Base-by-base conservation (phyloP, 2,888 invertebrate genomes). In the Scaptodrosophila latifasciaeformis region DNA sequence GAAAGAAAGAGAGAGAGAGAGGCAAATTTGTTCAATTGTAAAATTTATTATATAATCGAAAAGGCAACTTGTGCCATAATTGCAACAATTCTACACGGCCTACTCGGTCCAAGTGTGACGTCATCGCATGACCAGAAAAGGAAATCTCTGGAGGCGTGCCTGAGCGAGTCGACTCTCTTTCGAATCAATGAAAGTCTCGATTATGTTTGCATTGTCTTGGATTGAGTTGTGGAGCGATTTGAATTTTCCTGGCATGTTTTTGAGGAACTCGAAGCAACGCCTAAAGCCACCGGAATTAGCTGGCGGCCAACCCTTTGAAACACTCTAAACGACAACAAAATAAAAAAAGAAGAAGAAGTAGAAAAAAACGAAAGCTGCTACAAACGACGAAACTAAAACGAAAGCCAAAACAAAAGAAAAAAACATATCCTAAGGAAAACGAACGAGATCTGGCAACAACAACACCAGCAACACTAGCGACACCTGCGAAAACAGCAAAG, bases 171-270 rank as follows among this genome's bases (percentile, higher is more conserved):
- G n/a, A n/a, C n/a, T n/a, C n/a, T n/a, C n/a, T n/a, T 31, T 57
- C 31, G 34, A 54, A 40, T 47, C 51, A 21, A 6, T 12, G 10
- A 39, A 7, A 29, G 6, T 29, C 52, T 15, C 24, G 60, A 71
- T 74, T 72, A 72, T 72, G 72, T 65, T 70, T 61, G 68, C 67
- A n/a, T n/a, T n/a, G n/a, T n/a, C n/a, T 65, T 74, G 67, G 60
- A 58, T 49, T 39, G 54, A 58, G 42, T 52, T 68, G 57, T 53
- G 55, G 56, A 46, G 52, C 56, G 51, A 75, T 75, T 72, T 71
- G 56, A 58, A 72, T 62, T 53, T 59, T n/a, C n/a, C n/a, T n/a
- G n/a, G n/a, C n/a, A n/a, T n/a, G n/a, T n/a, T n/a, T n/a, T n/a
- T n/a, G n/a, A n/a, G n/a, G n/a, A n/a, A n/a, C n/a, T n/a, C 53